Base-by-base conservation (phyloP, 2,113 vertebrate species). In the Leuciscus idus region DNA sequence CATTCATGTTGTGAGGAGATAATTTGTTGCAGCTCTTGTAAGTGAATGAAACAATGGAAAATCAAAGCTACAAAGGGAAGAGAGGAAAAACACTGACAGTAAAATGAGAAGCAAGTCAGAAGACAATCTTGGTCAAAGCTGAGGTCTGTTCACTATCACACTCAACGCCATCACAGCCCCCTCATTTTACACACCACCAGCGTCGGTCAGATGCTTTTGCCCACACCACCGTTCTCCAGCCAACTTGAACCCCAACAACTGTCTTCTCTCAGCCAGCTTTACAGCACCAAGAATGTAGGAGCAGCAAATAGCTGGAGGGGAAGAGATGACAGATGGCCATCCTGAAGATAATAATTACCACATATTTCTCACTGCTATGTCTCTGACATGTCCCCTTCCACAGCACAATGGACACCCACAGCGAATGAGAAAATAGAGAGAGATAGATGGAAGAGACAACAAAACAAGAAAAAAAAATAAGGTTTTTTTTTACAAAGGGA, bases 271-370 rank as follows among this genome's bases (percentile, higher is more conserved):
- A 91, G 90, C 89, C 88, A 92, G 91, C 85, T 89, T 91, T 82
- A 87, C 89, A 89, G 88, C 88, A 90, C 83, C 74, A 92, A 89
- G 92, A 94, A 94, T 93, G 91, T 59, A 84, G 87, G 90, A 91
- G 90, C 90, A 92, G 92, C 91, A 94, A 93, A 95, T 93, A 91
- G 90, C 88, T 93, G 89, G 83, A 94, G 90, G 91, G 90, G 89
- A 91, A 91, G 89, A 93, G 91, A 90, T 92, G 93, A 95, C 91
- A 95, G 93, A 94, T 92, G 91, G 92, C 90, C 87, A 85, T 91
- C 81, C 90, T 89, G 89, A 94, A 93, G 91, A 93, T 92, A 93
- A 93, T 94, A 95, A 94, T 95, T 95, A 95, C 90, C 92, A 92
- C 92, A 95, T 94, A 94, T 90, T 95, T 95, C 92, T 93, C 91